Evolutionary conservation across 2,113 vertebrate species (phyloP).

Genomic region (Barnardius zonarius): DNA sequence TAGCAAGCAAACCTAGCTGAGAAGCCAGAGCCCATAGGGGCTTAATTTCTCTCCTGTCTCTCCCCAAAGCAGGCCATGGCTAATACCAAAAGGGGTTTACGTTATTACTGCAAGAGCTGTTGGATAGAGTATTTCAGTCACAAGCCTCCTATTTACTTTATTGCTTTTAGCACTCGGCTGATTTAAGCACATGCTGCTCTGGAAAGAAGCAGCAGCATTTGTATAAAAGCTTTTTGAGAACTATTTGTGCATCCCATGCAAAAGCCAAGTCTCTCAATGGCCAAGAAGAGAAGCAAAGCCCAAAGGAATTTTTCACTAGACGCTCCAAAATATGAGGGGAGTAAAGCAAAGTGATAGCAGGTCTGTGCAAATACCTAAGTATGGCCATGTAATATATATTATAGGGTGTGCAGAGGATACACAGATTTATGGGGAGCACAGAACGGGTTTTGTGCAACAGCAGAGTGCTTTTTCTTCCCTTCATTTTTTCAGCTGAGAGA

Average conservation of each 20-base stretch:
- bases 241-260: background rate
- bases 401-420: background rate
- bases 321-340: background rate
- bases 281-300: background rate
- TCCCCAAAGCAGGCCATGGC: background rate
- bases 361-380: background rate
- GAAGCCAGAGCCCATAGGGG: background rate
- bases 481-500: background rate
- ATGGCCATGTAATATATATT: background rate
- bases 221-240: background rate
- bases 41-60: background rate
- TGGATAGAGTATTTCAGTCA: background rate
- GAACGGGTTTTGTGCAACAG: background rate
- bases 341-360: background rate
- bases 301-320: background rate
- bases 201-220: background rate
- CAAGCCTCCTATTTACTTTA: background rate
- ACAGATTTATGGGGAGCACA: background rate
- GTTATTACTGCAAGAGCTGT: background rate
- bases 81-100: slow-evolving; percentile 1
- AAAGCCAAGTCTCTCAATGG: background rate
- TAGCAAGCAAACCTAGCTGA: background rate
- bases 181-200: background rate
- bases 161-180: background rate
- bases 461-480: background rate